phyloP scores from a whole-genome alignment of 2,113 vertebrate species.

The Nyctereutes procyonoides region DNA sequence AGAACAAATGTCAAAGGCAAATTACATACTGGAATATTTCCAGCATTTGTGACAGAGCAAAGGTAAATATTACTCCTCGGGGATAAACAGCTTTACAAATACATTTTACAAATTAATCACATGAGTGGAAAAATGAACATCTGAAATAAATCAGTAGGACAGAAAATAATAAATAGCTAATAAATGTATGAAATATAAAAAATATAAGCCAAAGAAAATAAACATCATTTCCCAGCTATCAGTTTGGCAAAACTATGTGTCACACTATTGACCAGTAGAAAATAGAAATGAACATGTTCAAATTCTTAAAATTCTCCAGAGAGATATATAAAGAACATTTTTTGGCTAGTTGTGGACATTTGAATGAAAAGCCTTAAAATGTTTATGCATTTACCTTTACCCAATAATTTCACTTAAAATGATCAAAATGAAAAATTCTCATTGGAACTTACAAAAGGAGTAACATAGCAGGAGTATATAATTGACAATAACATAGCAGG shows the following conservation, averaged over 20 bases:
- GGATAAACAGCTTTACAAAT: background rate
- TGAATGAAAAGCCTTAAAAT: background rate
- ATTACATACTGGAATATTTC: background rate
- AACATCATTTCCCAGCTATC: background rate
- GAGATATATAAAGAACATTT: background rate
- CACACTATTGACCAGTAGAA: background rate
- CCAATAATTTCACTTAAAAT: background rate
- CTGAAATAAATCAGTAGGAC: background rate
- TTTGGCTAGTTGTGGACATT: background rate
- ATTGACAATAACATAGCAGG: background rate
- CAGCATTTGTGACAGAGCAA: background rate
- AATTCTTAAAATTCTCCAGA: background rate
- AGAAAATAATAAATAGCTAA: background rate
- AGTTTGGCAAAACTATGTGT: background rate
- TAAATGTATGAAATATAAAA: background rate
- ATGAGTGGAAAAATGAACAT: background rate
- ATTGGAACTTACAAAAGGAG: background rate
- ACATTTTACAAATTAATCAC: background rate
- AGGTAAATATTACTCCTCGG: conserved; percentile 8
- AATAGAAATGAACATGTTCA: background rate
- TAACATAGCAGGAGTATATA: background rate
- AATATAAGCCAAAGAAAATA: background rate
- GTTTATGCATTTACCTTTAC: background rate
- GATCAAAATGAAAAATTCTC: background rate
- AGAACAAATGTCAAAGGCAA: conserved; percentile 11